Evolutionary conservation across 2,113 vertebrate species (phyloP), one percentile per base, ranked within the genome.

Genomic region (Cinclus mexicanus): DNA sequence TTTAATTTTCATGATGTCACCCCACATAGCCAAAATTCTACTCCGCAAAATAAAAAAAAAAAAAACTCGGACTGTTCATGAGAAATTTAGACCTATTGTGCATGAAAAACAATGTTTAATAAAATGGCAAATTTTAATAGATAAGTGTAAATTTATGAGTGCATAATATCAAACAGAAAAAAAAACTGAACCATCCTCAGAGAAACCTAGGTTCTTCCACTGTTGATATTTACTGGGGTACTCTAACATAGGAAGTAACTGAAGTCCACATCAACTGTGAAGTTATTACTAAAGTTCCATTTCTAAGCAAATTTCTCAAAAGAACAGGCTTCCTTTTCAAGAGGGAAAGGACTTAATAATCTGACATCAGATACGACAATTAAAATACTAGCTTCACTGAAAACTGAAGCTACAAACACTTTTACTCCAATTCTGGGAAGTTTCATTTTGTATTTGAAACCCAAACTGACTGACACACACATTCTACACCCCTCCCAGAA

Each of bases 111-210:
- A 97, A 97, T 77, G 95, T 95, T 97, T 97, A 98, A 98, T 96
- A 98, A 98, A 98, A 98, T 98, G 98, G 98, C 98, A 98, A 98
- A 97, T 97, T 97, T 97, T 96, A 98, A 98, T 95, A 97, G 97
- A 47, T 95, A 98, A 97, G 97, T 97, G 96, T 98, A 97, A 98
- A 98, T 98, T 94, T 92, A 95, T 98, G 97, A 98, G 90, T 97
- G 96, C 96, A 93, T 98, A 98, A 98, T 97, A 98, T 90, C 97
- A 97, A 98, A 98, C 91, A 96, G 94, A 97, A 97, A 91, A 88
- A 88, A 93, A 93, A 98, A 98, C 98, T 98, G 98, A 98, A 98
- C 98, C 98, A 98, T 97, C 95, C 94, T 96, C 98, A 98, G 98
- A 98, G 98, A 98, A 98, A 98, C 92, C 93, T 97, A 96, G 93